phyloP scores from a whole-genome alignment of 2,113 vertebrate species.

The Poeciliopsis turrubarensis region DNA sequence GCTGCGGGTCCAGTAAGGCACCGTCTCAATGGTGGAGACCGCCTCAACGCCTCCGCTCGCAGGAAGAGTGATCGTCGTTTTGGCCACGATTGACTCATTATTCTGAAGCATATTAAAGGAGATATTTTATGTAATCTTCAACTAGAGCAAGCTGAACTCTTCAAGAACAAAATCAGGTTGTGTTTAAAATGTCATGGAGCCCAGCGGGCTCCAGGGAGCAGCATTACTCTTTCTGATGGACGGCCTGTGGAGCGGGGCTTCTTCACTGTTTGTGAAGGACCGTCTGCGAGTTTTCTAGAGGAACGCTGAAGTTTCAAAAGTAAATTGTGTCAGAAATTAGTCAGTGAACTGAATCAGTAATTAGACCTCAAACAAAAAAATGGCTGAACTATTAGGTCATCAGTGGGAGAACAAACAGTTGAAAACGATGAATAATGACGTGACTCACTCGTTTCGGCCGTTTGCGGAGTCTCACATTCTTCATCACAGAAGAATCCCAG shows the following conservation, averaged over 20 bases:
- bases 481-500: conserved; percentile 90
- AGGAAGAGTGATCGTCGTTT: conserved; percentile 90
- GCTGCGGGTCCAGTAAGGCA: conserved; percentile 82
- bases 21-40: conserved; percentile 88
- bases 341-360: not conserved
- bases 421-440: not conserved
- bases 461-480: conserved; percentile 86
- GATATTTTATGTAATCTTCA: not conserved
- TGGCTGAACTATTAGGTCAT: not conserved
- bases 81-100: conserved; percentile 91
- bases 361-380: not conserved
- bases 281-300: conserved; percentile 85
- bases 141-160: not conserved
- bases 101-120: conserved; percentile 67
- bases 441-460: conserved; percentile 88
- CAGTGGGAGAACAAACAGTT: not conserved
- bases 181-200: conserved; percentile 11
- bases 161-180: not conserved
- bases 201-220: conserved; percentile 44
- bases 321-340: not conserved
- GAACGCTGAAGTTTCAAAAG: conserved; percentile 82
- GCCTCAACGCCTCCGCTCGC: conserved; percentile 88
- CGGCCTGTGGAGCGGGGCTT: conserved; percentile 85
- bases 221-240: conserved; percentile 83
- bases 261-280: conserved; percentile 84